Percentiles rank a stretch among this genome's conserved stretches.
Evolutionary conservation across 1,140 invertebrate genomes (phyloP).

Genomic region (Drosophila tropicalis): DNA sequence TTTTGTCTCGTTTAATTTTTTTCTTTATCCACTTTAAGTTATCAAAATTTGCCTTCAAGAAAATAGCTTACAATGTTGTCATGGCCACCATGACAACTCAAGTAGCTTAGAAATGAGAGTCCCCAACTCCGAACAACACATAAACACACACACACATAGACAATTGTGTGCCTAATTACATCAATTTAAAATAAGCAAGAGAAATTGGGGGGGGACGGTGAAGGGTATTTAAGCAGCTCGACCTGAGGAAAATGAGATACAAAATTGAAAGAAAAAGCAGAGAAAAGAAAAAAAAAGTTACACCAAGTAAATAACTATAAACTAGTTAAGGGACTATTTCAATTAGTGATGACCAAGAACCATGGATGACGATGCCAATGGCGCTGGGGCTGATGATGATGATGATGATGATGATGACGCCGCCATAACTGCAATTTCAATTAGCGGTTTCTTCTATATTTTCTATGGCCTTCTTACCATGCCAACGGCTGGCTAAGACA

Average conservation of each 20-base stretch:
- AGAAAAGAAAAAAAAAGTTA: constrained; percentile 44
- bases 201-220: not conserved
- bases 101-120: constrained; percentile 20
- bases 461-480: constrained; percentile 40
- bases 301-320: constrained; percentile 75
- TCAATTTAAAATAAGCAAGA: constrained; percentile 55
- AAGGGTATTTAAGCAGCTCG: constrained; percentile 51
- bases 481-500: constrained; percentile 24
- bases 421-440: constrained; percentile 78
- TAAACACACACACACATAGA: constrained; percentile 28
- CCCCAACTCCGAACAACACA: not conserved
- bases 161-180: constrained; percentile 70
- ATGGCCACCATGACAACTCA: constrained; percentile 44
- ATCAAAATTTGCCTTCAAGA: not conserved
- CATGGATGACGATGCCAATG: constrained; percentile 35
- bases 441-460: constrained; percentile 76
- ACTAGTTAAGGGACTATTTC: constrained; percentile 78
- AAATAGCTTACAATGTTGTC: constrained; percentile 24
- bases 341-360: constrained; percentile 62
- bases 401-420: constrained; percentile 1
- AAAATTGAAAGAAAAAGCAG: constrained; percentile 5
- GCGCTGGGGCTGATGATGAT: too few relatives aligned
- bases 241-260: constrained; percentile 15
- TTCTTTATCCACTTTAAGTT: constrained; percentile 19
- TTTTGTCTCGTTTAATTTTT: constrained; percentile 7